Evolutionary conservation across 2,113 vertebrate species (phyloP).

Genomic region (Gavialis gangeticus): DNA sequence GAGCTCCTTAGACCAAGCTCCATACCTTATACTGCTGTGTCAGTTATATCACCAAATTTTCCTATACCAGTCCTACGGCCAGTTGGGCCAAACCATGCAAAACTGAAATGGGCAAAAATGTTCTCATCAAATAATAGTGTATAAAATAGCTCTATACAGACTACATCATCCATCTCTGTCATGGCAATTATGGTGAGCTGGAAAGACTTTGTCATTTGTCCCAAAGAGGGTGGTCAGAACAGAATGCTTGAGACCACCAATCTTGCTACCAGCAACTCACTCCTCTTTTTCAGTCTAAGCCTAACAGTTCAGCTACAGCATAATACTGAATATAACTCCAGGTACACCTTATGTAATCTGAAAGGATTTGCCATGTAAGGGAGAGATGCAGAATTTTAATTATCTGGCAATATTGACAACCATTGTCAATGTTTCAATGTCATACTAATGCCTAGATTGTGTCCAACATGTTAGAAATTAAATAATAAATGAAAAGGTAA

Average conservation of each 20-base stretch:
- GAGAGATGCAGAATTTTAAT: background rate
- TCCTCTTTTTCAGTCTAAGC: background rate
- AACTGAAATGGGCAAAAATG: background rate
- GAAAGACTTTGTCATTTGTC: background rate
- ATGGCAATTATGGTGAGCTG: background rate
- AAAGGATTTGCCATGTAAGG: fast-evolving
- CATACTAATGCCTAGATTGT: background rate
- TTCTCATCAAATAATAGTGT: background rate
- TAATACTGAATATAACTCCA: background rate
- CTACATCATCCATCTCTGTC: background rate
- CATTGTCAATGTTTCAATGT: background rate
- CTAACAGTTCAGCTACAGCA: background rate
- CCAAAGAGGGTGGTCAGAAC: background rate
- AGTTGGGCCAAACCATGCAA: background rate
- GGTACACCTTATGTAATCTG: fast-evolving
- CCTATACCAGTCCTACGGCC: background rate
- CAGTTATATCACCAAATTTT: background rate
- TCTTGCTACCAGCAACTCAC: background rate
- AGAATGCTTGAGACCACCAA: background rate
- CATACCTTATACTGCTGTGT: background rate
- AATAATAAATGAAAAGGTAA: background rate
- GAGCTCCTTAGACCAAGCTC: background rate
- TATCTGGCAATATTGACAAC: background rate
- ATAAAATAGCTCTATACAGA: background rate
- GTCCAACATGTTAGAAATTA: background rate